These are phyloP conservation scores for Catharus ustulatus DNA, from an alignment of 2,797 vertebrate species.

Conservation along the genomic window DNA sequence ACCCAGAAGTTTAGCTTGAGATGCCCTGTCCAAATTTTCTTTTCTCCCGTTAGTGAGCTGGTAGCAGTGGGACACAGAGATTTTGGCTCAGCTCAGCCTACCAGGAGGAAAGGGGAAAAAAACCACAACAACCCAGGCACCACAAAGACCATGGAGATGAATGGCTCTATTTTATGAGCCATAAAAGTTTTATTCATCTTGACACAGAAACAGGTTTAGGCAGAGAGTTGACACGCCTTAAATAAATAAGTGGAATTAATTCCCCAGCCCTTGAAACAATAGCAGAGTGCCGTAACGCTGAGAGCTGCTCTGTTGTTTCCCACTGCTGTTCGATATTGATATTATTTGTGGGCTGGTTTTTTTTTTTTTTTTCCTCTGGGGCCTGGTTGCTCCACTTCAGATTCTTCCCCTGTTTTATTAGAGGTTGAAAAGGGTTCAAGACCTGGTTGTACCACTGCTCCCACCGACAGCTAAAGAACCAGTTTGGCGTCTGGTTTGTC, in stretches of 20 bases:
- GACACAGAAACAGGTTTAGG: slow-evolving; percentile 93
- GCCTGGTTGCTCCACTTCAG: slow-evolving; percentile 81
- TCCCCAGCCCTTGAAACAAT: slow-evolving; percentile 84
- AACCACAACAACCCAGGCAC: slow-evolving; percentile 49
- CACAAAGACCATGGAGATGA: slow-evolving; percentile 86
- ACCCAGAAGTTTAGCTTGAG: not conserved
- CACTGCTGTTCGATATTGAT: slow-evolving; percentile 85
- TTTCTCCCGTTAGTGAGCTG: slow-evolving; percentile 21
- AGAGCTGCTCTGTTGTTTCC: slow-evolving; percentile 87
- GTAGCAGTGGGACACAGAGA: slow-evolving; percentile 34
- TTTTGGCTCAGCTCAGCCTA: slow-evolving; percentile 68
- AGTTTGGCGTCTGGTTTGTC: slow-evolving; percentile 88
- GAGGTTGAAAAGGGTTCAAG: slow-evolving; percentile 81
- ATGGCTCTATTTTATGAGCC: slow-evolving; percentile 97
- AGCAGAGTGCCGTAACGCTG: slow-evolving; percentile 70
- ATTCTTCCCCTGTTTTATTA: slow-evolving; percentile 80
- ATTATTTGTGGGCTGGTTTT: slow-evolving; percentile 74
- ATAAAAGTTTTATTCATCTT: slow-evolving; percentile 99
- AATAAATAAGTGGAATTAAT: slow-evolving; percentile 95
- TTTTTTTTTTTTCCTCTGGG: slow-evolving; percentile 60
- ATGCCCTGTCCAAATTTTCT: not conserved
- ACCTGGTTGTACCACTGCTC: slow-evolving; percentile 79
- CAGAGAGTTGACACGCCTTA: slow-evolving; percentile 95
- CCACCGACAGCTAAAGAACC: slow-evolving; percentile 85
- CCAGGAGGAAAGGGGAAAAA: not conserved